Conservation (phyloP, 2,797 vertebrate genomes). For the Semotilus atromaculatus region DNA sequence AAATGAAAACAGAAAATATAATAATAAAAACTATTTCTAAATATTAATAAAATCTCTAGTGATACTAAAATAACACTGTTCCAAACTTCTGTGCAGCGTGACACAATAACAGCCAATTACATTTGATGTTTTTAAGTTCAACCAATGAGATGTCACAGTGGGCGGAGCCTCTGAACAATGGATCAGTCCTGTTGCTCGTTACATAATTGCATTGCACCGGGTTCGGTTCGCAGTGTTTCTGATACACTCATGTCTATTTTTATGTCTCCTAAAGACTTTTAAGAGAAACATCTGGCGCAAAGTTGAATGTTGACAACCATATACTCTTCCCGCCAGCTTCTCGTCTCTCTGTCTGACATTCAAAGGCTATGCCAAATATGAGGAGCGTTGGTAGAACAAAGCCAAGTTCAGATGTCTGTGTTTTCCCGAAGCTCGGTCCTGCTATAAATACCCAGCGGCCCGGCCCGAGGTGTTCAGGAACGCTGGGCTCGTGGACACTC, state of each 20-base stretch:
- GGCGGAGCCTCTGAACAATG: background rate
- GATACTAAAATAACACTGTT: background rate
- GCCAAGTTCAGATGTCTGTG: conserved; percentile 59
- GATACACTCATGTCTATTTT: background rate
- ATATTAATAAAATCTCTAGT: background rate
- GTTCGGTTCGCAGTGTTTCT: background rate
- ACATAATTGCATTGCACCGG: background rate
- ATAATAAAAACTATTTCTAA: background rate
- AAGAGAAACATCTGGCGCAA: background rate
- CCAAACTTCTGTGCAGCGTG: background rate
- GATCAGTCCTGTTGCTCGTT: background rate
- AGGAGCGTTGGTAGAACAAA: conserved; percentile 45
- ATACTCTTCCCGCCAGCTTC: background rate
- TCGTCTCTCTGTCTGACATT: conserved; percentile 48
- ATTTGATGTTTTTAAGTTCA: background rate
- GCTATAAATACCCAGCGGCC: conserved; percentile 61
- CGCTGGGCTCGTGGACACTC: conserved; percentile 70
- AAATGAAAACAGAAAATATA: background rate
- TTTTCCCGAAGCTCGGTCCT: conserved; percentile 36
- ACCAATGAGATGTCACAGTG: background rate
- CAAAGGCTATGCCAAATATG: conserved; percentile 53
- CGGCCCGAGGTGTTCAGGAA: conserved; percentile 68
- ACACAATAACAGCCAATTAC: background rate
- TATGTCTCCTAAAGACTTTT: background rate
- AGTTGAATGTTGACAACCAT: background rate